phyloP scores from a whole-genome alignment of 1,140 invertebrate species.

The Cydia splendana region DNA sequence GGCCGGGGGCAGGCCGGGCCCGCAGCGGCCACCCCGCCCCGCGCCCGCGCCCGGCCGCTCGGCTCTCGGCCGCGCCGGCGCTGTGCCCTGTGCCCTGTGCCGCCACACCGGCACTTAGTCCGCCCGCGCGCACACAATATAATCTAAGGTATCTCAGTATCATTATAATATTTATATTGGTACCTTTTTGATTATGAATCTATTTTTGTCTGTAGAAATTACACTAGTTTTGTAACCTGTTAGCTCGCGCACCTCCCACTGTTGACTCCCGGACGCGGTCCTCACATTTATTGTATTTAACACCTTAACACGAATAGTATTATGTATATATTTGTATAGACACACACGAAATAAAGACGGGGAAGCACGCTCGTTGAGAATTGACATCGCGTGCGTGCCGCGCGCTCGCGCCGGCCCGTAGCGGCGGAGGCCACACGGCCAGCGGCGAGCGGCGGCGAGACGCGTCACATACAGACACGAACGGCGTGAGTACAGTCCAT shows the following conservation, averaged over 20 bases:
- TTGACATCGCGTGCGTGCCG: constrained; percentile 61
- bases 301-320: constrained; percentile 72
- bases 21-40: not conserved
- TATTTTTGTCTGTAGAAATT: constrained; percentile 82
- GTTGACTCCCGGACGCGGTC: constrained; percentile 65
- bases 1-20: constrained; percentile 29
- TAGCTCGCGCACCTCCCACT: constrained; percentile 56
- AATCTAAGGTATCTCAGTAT: constrained; percentile 75
- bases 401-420: constrained; percentile 49
- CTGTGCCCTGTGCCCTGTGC: constrained; percentile 21
- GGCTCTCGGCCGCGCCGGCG: not conserved
- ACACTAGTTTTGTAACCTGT: constrained; percentile 78
- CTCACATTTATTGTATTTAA: constrained; percentile 67
- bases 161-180: constrained; percentile 81
- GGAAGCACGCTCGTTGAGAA: constrained; percentile 66
- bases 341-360: constrained; percentile 63
- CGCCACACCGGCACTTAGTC: constrained; percentile 42
- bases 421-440: not conserved
- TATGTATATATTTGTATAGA: constrained; percentile 63
- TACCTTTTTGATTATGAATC: constrained; percentile 84
- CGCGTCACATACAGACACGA: constrained; percentile 78
- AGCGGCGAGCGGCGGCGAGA: constrained; percentile 49
- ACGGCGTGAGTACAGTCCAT: constrained; percentile 83
- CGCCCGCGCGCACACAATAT: constrained; percentile 71
- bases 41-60: no score